Evolutionary conservation across 2,113 vertebrate species (phyloP).

Genomic region (Lynx canadensis): DNA sequence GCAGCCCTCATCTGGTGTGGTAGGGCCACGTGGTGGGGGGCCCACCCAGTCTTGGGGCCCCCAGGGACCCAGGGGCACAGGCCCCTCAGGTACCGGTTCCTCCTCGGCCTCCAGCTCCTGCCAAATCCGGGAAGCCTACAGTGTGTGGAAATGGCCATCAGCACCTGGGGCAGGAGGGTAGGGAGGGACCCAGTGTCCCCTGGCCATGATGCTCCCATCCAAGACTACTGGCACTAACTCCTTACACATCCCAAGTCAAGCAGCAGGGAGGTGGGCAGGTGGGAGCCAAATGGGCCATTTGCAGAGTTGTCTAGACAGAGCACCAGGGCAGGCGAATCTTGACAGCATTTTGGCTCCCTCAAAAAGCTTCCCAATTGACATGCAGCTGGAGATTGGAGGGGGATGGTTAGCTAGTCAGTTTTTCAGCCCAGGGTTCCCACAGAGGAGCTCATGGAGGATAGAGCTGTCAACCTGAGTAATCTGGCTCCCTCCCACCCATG

Average conservation of each 20-base stretch:
- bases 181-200: constrained; percentile 40
- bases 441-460: background rate
- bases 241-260: background rate
- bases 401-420: background rate
- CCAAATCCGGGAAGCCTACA: constrained; percentile 99
- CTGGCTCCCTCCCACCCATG: background rate
- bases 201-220: constrained; percentile 6
- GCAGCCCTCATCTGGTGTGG: constrained; percentile 92
- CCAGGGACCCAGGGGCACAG: constrained; percentile 80
- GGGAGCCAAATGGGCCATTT: background rate
- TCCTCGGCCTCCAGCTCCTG: constrained; percentile 99
- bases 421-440: background rate
- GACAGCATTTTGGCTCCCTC: background rate
- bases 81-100: constrained; percentile 82
- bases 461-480: background rate
- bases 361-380: constrained; percentile 27
- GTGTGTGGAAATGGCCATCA: constrained; percentile 99
- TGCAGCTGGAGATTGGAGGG: background rate
- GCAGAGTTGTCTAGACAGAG: background rate
- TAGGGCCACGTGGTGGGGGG: constrained; percentile 86
- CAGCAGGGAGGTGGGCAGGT: background rate
- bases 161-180: constrained; percentile 85
- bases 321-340: background rate
- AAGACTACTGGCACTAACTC: background rate
- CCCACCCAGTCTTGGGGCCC: constrained; percentile 82